Evolutionary conservation across 2,888 invertebrate genomes (phyloP), one percentile per base, ranked within the genome.

Genomic region (Acholoe squamosa): DNA sequence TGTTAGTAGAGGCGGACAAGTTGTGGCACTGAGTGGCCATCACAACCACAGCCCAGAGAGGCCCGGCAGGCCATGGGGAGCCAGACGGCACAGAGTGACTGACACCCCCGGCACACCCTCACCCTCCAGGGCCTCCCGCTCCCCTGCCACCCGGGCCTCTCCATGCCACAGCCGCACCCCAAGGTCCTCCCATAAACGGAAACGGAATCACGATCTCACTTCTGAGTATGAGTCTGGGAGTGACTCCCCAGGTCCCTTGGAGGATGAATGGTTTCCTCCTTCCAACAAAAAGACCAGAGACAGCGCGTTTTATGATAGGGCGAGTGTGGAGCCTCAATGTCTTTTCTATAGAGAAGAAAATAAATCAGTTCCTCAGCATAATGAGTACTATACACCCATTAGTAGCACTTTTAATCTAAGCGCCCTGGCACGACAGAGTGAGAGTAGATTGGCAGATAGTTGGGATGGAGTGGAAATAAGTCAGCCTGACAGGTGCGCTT

Each of bases 1-100:
- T 22, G 19, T 28, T 1, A 86, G 86, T 86, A 52, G 86, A 10
- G 33, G 19, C 28, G 86, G 86, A 0, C 28, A n/a, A 0, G 86
- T 86, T 28, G 86, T 86, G 52, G 28, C 52, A 5, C 25, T 54
- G 54, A 86, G n/a, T 28, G 86, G 86, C 31, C 54, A 52, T 7
- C 86, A 86, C 54, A 54, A 52, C 54, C 86, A 86, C 86, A 16
- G 52, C 16, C 86, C 80, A 3, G 43, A 33, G 80, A 80, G 61
- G n/a, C 7, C 3, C 12, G 61, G 5, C 3, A 7, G 22, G 61
- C 22, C 61, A 61, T 61, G 43, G 43, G 43, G 43, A 10, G 43
- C 43, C 43, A 43, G 61, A 19, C 61, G n/a, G 25, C n/a, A 14
- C 10, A 61, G 10, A 5, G 1, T 61, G 61, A 61, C 61, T 12